Base-by-base conservation (phyloP, 2,888 invertebrate genomes). In the Falcaria lacertinaria region DNA sequence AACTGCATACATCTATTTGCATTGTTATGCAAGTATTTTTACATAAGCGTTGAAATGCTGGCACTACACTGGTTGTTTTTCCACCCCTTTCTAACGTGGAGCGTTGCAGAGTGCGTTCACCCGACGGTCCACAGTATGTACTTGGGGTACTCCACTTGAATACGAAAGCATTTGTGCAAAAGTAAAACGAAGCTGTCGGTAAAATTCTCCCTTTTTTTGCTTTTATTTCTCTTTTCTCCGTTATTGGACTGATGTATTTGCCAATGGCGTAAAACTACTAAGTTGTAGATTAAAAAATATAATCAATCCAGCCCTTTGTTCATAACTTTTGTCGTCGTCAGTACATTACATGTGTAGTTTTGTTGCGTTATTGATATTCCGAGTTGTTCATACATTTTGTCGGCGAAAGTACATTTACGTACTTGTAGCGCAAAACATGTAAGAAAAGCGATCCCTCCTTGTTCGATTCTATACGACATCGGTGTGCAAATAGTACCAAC, bases 91-190 rank as follows among this genome's bases (percentile, higher is more conserved):
- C 28, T 25, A 28, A 28, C 11, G 28, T 28, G 7, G 11, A 15
- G 15, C 19, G 19, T 3, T 19, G n/a, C 45, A 50, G 53, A 49
- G 70, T 57, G 47, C 69, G 50, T 60, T 59, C 60, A 66, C 67
- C 67, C 41, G 59, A 28, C 28, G 41, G 11, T 28, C 11, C 4
- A 50, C 49, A 50, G 49, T 42, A 43, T 11, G 22, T 22, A 25
- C 14, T 28, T 46, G 50, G 52, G 50, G 54, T 60, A 51, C 61
- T 52, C 55, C 47, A 59, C 54, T 63, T 62, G 66, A 70, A 73
- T 64, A 64, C 57, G 60, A 68, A 67, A 71, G 61, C 54, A 64
- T 62, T 66, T 64, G 64, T 61, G 64, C 64, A 47, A 60, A 69
- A 55, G 59, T 57, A 22, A 22, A 14, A 37, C 22, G 37, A 37